Percentiles rank a stretch among this genome's conserved stretches.
phyloP scores from a whole-genome alignment of 2,888 invertebrate genomes.

The Nephrotoma guestfalica region DNA sequence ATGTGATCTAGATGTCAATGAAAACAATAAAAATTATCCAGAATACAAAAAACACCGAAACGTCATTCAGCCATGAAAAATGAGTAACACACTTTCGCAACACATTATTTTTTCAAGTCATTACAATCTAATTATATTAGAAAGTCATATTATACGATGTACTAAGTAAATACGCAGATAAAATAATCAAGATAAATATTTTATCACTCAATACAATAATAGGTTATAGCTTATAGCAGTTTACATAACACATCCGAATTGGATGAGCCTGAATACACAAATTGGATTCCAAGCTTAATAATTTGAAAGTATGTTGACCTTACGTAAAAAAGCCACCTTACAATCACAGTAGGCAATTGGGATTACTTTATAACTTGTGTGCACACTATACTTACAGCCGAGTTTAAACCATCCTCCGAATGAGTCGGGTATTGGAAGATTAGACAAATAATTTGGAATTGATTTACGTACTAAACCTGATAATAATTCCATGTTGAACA shows the following conservation, averaged over 20 bases:
- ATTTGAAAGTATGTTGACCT: background rate
- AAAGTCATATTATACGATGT: background rate
- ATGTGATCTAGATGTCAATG: background rate
- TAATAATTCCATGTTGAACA: slow-evolving; percentile 53
- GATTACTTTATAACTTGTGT: background rate
- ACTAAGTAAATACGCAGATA: background rate
- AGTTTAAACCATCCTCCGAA: slow-evolving; percentile 76
- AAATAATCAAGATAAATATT: background rate
- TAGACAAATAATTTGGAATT: slow-evolving; percentile 70
- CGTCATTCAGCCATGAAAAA: background rate
- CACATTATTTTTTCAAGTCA: background rate
- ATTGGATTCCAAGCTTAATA: background rate
- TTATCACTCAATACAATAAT: background rate
- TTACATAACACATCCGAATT: background rate
- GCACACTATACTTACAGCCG: slow-evolving; percentile 47
- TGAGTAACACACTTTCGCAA: background rate
- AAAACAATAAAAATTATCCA: background rate
- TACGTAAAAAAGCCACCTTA: background rate
- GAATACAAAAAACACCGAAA: background rate
- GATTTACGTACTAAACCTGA: slow-evolving; percentile 63
- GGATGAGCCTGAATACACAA: background rate
- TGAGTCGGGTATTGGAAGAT: slow-evolving; percentile 70
- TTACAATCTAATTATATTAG: background rate
- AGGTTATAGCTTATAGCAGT: background rate
- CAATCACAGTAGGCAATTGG: background rate